Evolutionary conservation across 1,140 invertebrate genomes (phyloP).

Genomic region (Orussus abietinus): DNA sequence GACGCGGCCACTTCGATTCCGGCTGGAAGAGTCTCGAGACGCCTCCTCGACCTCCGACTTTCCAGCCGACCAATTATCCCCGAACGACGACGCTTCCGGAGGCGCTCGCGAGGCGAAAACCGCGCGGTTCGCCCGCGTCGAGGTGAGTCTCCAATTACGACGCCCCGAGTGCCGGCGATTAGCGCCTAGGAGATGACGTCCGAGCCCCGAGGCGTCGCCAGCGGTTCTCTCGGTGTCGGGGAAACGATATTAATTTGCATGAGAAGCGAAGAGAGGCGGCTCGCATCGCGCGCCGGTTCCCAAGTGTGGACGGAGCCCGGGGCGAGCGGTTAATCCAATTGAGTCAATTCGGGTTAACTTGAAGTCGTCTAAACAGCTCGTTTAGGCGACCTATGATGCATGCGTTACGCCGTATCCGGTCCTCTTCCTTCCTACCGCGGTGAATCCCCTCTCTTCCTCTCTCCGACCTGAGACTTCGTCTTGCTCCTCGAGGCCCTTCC

Average conservation of each 20-base stretch:
- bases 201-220: constrained; percentile 2
- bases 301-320: constrained; percentile 51
- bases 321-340: constrained; percentile 53
- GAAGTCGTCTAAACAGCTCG: constrained; percentile 54
- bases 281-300: constrained; percentile 41
- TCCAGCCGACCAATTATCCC: too few relatives aligned
- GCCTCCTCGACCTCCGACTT: too few relatives aligned
- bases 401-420: constrained; percentile 38
- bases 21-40: too few relatives aligned
- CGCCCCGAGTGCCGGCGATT: too few relatives aligned
- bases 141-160: too few relatives aligned
- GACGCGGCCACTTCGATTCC: too few relatives aligned
- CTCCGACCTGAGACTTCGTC: background rate
- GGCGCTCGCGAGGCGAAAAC: too few relatives aligned
- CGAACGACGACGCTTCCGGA: too few relatives aligned
- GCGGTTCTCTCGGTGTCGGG: constrained; percentile 1
- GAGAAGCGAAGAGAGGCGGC: constrained; percentile 44
- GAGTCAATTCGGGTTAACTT: constrained; percentile 54
- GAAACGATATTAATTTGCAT: constrained; percentile 44
- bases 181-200: background rate
- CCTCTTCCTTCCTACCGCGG: constrained; percentile 32
- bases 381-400: constrained; percentile 43
- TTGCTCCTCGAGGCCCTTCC: background rate
- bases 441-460: constrained; percentile 12
- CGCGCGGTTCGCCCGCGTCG: too few relatives aligned